These are phyloP conservation scores for Acleris laterana DNA, from an alignment of 2,888 invertebrate genomes.

Conservation along the genomic window DNA sequence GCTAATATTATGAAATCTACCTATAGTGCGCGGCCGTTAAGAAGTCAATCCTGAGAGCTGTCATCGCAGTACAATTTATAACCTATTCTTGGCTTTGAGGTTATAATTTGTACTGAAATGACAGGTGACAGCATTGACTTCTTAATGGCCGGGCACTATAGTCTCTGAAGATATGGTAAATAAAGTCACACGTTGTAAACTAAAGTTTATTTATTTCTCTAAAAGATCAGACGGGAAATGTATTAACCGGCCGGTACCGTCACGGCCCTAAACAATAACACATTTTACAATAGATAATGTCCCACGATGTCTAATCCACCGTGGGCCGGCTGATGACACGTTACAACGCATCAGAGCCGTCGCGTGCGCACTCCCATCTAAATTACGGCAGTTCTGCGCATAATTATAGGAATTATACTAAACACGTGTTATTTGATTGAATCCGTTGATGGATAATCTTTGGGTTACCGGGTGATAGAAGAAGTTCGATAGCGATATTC, in stretches of 20 bases:
- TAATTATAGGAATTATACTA: conserved; percentile 73
- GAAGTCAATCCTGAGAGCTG: no score
- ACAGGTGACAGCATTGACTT: no score
- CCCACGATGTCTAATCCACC: conserved; percentile 21
- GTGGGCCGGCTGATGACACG: conserved; percentile 35
- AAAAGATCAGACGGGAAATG: no score
- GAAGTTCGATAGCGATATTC: conserved; percentile 19
- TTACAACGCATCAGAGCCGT: conserved; percentile 39
- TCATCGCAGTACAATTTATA: no score
- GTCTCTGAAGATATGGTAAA: no score
- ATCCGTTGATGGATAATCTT: conserved; percentile 42
- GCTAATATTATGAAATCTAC: no score
- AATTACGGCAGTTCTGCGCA: conserved; percentile 55
- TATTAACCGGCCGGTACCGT: neutral
- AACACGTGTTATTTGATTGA: conserved; percentile 65
- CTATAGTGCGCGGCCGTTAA: no score
- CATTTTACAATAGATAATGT: conserved; percentile 15
- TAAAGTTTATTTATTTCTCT: neutral
- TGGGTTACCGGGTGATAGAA: conserved; percentile 34
- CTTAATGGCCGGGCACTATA: no score
- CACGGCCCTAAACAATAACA: conserved; percentile 1
- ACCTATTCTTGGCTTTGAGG: no score
- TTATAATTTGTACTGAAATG: no score
- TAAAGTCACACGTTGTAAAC: neutral
- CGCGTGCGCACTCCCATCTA: conserved; percentile 60